phyloP scores from a whole-genome alignment of 2,113 vertebrate genomes.

The Ellobius talpinus region DNA sequence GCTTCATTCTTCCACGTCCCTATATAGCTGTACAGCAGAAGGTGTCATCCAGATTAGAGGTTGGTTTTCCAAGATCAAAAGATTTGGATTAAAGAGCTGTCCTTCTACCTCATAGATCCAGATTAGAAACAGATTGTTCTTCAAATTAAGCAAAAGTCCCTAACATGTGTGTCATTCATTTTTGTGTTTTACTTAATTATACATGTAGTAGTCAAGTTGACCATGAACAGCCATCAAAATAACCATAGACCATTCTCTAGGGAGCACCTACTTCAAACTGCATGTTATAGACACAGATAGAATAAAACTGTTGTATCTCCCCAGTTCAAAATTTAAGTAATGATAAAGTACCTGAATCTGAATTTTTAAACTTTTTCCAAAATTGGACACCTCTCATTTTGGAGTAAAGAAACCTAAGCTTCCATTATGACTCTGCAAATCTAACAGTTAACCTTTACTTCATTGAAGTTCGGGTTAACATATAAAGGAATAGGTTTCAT shows the following conservation, averaged over 20 bases:
- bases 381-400: not conserved
- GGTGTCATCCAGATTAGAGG: too few species aligned
- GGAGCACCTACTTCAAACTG: not conserved
- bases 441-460: not conserved
- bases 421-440: not conserved
- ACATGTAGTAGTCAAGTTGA: not conserved
- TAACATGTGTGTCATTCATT: not conserved
- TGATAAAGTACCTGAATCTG: not conserved
- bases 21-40: too few species aligned
- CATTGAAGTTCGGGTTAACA: not conserved
- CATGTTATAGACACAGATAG: not conserved
- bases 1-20: too few species aligned
- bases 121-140: not conserved
- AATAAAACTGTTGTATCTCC: not conserved
- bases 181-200: not conserved
- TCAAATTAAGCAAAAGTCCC: not conserved
- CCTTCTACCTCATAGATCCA: not conserved
- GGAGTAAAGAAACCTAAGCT: not conserved
- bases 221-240: not conserved
- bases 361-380: not conserved
- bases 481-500: not conserved
- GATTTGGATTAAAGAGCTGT: too few species aligned
- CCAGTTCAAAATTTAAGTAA: not conserved
- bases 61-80: too few species aligned
- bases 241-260: not conserved